Evolutionary conservation across 2,113 vertebrate genomes (phyloP), one percentile per base, ranked within the genome.

Genomic region (Lonchura striata): DNA sequence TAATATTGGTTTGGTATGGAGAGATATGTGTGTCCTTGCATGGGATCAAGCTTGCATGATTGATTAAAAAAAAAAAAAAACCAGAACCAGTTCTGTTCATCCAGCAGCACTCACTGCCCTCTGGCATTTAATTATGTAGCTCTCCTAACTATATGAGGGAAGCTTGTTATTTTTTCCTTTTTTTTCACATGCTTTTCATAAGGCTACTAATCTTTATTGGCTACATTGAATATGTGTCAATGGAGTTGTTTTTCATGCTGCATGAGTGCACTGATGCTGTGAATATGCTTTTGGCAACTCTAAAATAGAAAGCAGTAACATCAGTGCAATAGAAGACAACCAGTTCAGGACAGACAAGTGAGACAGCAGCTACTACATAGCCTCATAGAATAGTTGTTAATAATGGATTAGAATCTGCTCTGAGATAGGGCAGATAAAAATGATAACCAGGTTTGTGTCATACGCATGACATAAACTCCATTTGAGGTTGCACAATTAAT

Each of bases 41-140:
- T 53, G 24, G 39, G 63, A 86, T 94, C 31, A 56, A 50, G 82
- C 68, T 79, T 96, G 86, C 63, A 50, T 23, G 57, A 97, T 52
- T 97, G 90, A 95, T 86, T 87, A 79, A 35, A 57, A 57, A 56
- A 47, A 57, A 39, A 24, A 41, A 10, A 33, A n/a, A 22, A 11
- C n/a, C 24, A 64, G 7, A 71, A 97, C 92, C 93, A 86, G 76
- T 98, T 98, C 94, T 94, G 86, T 83, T 97, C 91, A 97, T 82
- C 82, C 82, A 82, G 90, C 90, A 96, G 87, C 91, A 94, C 95
- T 84, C 86, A 27, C 83, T 70, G 68, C 92, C 98, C 98, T 88
- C 90, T 96, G 96, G 97, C 98, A 98, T 98, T 94, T 98, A 98
- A 98, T 98, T 98, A 98, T 92, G 94, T 92, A 71, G 90, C 83